phyloP scores from a whole-genome alignment of 2,113 vertebrate species.

The Eupsittula cactorum region DNA sequence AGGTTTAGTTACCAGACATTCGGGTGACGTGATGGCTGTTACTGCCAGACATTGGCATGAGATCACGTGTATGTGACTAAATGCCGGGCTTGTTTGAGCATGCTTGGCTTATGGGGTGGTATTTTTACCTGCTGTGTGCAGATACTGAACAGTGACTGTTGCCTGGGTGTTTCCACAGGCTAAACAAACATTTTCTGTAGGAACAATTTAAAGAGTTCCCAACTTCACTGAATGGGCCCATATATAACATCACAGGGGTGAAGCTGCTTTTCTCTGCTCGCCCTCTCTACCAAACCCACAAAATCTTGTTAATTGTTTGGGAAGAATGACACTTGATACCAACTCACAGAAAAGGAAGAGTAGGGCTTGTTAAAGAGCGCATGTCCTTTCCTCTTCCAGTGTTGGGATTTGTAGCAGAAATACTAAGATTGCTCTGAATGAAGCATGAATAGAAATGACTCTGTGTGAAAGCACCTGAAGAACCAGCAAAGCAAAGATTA shows the following conservation, averaged over 20 bases:
- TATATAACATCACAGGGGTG: not conserved
- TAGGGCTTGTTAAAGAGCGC: not conserved
- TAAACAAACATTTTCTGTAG: not conserved
- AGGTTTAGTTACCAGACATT: not conserved
- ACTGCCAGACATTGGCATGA: not conserved
- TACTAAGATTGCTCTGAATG: not conserved
- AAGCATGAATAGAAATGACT: not conserved
- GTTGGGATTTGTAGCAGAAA: not conserved
- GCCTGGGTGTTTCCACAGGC: not conserved
- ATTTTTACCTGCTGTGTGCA: not conserved
- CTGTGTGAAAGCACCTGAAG: not conserved
- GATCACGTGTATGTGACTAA: rapidly evolving
- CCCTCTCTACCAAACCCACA: not conserved
- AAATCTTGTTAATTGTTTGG: not conserved
- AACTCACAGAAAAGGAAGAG: not conserved
- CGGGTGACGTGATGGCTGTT: not conserved
- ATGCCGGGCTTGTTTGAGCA: not conserved
- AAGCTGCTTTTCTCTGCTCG: not conserved
- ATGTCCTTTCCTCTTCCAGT: not conserved
- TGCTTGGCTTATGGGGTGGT: not conserved
- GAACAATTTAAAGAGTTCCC: not conserved
- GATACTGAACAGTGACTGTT: not conserved
- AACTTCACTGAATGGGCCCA: not conserved
- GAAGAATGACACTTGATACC: not conserved
- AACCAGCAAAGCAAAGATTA: not conserved